phyloP scores from a whole-genome alignment of 2,113 vertebrate genomes.

The Donacobius atricapilla region DNA sequence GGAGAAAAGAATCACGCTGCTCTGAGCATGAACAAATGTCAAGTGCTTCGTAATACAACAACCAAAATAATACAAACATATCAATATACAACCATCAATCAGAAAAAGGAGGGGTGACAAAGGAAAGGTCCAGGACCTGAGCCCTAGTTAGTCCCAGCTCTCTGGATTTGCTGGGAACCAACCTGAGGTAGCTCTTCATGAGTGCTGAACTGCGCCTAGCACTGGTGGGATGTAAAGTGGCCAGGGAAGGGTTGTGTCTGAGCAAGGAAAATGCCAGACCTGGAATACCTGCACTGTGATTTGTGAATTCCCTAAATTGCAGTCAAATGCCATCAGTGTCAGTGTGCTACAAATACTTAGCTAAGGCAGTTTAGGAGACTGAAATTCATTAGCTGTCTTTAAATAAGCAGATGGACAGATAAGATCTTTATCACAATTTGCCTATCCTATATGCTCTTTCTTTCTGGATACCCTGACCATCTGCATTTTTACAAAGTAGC shows the following conservation, averaged over 20 bases:
- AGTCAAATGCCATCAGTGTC: background rate
- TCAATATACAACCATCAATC: background rate
- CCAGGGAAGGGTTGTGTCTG: background rate
- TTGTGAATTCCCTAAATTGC: constrained; percentile 24
- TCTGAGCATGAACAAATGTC: background rate
- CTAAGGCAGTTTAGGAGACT: background rate
- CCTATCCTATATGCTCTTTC: background rate
- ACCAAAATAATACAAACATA: background rate
- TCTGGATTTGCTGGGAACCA: background rate
- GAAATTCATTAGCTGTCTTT: constrained; percentile 37
- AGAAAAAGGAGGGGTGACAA: background rate
- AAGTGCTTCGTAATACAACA: background rate
- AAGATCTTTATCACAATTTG: background rate
- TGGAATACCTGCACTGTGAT: background rate
- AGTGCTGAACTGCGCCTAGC: background rate
- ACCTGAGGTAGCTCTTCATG: background rate
- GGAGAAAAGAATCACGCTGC: background rate
- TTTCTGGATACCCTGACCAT: background rate
- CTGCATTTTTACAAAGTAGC: background rate
- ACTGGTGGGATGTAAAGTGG: background rate
- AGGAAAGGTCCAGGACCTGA: background rate
- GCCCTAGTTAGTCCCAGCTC: background rate
- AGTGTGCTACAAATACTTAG: background rate
- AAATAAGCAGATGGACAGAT: constrained; percentile 29
- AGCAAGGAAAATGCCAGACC: background rate